phyloP scores from a whole-genome alignment of 2,113 vertebrate genomes.

The Zingel zingel region DNA sequence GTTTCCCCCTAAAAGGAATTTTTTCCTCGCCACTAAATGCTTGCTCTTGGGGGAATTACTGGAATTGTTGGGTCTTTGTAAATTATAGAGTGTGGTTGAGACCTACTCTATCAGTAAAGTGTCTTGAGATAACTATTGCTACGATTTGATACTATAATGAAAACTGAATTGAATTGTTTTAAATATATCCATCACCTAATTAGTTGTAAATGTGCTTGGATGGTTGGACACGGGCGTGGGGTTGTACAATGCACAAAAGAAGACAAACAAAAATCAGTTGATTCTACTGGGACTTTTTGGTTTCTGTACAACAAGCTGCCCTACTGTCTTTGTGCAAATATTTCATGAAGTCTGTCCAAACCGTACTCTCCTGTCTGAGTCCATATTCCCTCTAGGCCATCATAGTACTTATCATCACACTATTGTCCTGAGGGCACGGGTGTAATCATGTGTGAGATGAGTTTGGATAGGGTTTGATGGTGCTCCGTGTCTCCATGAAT shows the following conservation, averaged over 20 bases:
- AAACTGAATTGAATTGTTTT: no score
- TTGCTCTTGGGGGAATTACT: no score
- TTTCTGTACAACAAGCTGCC: neutral
- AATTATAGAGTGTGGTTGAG: no score
- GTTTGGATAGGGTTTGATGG: constrained; percentile 63
- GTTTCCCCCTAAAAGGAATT: no score
- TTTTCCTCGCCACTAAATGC: no score
- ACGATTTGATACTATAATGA: no score
- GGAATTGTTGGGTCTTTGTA: no score
- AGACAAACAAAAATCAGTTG: neutral
- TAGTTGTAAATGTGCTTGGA: no score
- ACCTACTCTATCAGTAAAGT: no score
- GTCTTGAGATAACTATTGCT: no score
- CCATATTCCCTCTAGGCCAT: neutral
- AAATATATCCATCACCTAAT: no score
- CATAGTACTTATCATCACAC: constrained; percentile 32
- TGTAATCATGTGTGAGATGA: constrained; percentile 70
- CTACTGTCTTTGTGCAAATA: neutral
- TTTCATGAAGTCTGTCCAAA: neutral
- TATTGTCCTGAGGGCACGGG: constrained; percentile 47
- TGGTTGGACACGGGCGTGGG: no score
- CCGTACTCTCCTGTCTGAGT: constrained; percentile 5
- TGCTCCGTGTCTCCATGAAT: constrained; percentile 37
- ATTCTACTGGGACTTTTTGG: neutral
- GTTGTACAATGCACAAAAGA: neutral